These are phyloP conservation scores for Parnassius glacialis DNA, from an alignment of 2,888 invertebrate genomes.

Conservation along the genomic window DNA sequence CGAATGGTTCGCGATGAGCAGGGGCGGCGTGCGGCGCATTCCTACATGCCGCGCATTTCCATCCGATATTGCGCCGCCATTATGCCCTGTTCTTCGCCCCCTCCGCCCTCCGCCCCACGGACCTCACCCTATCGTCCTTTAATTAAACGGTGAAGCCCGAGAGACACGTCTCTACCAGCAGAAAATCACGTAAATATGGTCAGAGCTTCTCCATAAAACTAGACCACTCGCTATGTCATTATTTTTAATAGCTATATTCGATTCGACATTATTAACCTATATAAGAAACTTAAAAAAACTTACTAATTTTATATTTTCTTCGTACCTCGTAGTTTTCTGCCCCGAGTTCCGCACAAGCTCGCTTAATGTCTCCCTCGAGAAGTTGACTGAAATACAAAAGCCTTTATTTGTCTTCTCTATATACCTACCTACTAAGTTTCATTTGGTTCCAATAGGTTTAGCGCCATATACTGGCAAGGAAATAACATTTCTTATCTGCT, in stretches of 20 bases:
- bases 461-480: conserved; percentile 25
- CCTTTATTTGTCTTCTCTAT: conserved; percentile 21
- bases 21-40: conserved; percentile 77
- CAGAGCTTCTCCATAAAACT: conserved; percentile 56
- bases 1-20: conserved; percentile 75
- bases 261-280: no score
- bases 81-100: conserved; percentile 70
- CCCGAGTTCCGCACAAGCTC: conserved; percentile 4
- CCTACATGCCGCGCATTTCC: conserved; percentile 81
- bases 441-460: conserved; percentile 16
- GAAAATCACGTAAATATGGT: conserved; percentile 77
- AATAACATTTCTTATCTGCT: conserved; percentile 30
- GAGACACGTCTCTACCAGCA: conserved; percentile 74
- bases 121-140: conserved; percentile 74
- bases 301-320: conserved; percentile 7
- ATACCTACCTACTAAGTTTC: conserved; percentile 9
- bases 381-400: conserved; percentile 25
- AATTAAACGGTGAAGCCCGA: conserved; percentile 80
- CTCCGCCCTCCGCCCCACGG: conserved; percentile 54
- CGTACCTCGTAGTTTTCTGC: conserved; percentile 15
- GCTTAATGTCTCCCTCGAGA: conserved; percentile 22
- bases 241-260: not conserved
- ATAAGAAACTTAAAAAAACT: no score
- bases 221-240: conserved; percentile 41
- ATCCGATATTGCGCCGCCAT: conserved; percentile 81